Evolutionary conservation across 2,888 invertebrate genomes (phyloP), one percentile per base, ranked within the genome.

Genomic region (Ectropis crepuscularia): DNA sequence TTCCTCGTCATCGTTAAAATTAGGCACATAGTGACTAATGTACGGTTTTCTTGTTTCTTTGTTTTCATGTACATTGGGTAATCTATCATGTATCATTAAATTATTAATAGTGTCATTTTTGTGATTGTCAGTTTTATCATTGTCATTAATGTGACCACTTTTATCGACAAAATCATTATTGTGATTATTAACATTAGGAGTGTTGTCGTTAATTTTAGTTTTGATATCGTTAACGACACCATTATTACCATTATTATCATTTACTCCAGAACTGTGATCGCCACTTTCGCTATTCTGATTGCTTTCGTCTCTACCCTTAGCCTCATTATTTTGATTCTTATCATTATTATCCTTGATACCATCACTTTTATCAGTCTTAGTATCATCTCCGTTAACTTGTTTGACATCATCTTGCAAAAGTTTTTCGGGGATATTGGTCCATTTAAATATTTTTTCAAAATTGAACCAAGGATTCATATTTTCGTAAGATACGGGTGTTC

Each of bases 1-100:
- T 5, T 46, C 46, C 46, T 55, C 54, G 12, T 55, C 46, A 4
- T 37, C 46, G 10, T 55, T 39, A 5, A 48, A 5, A 38, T 55
- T 6, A 12, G 54, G 45, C 6, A 10, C n/a, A 11, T 6, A 28
- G 11, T 11, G 7, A 38, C 12, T 50, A 12, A 12, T 12, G 8
- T 38, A 38, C 8, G 49, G 49, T 50, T 50, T 38, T 38, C 12
- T 2, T 6, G 38, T 50, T 12, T 12, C 6, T 6, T n/a, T 12
- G 6, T 12, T 16, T 39, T 12, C 12, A 39, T 6, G 6, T 0
- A 12, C 39, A 39, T 38, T 12, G 11, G 38, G 38, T 38, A 11
- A 11, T 7, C 4, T 38, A 8, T 38, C 7, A 8, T 37, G 16
- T n/a, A 8, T 6, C 39, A 50, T 50, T 50, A 36, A 2, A 6